A percentile compares a stretch with the other conserved stretches of the same genome.
Conservation (phyloP, 2,888 invertebrate species). For the Antheraea yamamai region DNA sequence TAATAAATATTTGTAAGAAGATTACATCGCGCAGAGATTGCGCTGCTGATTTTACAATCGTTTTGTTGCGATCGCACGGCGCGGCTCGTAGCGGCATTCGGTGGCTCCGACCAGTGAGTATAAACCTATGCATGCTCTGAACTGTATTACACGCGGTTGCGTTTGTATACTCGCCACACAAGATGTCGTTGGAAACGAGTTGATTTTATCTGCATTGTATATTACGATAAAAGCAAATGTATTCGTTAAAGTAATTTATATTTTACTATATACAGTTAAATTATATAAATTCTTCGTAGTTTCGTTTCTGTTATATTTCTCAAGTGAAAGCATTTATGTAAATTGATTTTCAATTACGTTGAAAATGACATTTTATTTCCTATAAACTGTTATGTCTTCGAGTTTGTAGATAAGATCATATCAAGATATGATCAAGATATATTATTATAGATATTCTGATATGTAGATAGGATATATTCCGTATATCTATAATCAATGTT, state of each 20-base stretch:
- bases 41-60: slow-evolving; percentile 65
- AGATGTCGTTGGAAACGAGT: slow-evolving; percentile 43
- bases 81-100: slow-evolving; percentile 27
- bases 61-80: slow-evolving; percentile 52
- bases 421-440: neutral
- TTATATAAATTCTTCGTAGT: neutral
- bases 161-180: slow-evolving; percentile 56
- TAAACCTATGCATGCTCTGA: slow-evolving; percentile 36
- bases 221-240: slow-evolving; percentile 20
- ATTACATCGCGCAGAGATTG: slow-evolving; percentile 57
- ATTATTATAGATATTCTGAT: no score
- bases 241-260: neutral
- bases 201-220: slow-evolving; percentile 32
- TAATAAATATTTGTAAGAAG: slow-evolving; percentile 81
- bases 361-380: neutral
- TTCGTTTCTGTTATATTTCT: neutral
- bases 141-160: slow-evolving; percentile 78
- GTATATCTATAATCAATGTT: no score
- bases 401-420: neutral
- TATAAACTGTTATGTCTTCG: neutral
- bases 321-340: neutral
- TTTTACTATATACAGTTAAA: neutral
- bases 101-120: slow-evolving; percentile 38
- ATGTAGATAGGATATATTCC: no score
- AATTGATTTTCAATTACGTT: neutral